Conservation (phyloP, 2,797 vertebrate genomes). For the Discoglossus pictus region DNA sequence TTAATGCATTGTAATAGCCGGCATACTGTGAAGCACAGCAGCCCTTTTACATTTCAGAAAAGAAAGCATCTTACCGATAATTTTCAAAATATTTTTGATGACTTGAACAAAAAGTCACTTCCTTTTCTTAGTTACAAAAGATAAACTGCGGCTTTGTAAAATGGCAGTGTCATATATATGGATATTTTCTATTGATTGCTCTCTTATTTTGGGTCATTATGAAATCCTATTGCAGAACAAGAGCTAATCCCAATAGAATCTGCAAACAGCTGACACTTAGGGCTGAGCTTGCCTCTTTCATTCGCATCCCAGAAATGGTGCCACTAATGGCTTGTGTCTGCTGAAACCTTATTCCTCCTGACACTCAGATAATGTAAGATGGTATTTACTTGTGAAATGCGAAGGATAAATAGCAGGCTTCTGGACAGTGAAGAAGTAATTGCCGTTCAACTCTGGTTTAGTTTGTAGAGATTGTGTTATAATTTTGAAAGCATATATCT, state of each 20-base stretch:
- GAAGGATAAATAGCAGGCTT: conserved; percentile 31
- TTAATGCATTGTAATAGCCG: too few species aligned
- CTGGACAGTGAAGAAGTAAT: conserved; percentile 23
- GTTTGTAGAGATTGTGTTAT: conserved; percentile 40
- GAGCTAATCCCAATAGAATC: conserved; percentile 29
- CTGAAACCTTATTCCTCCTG: conserved; percentile 45
- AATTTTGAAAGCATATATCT: conserved; percentile 29
- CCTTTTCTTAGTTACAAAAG: too few species aligned
- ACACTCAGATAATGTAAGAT: conserved; percentile 21
- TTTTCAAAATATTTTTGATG: too few species aligned
- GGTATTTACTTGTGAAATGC: conserved; percentile 49
- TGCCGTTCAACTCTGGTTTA: conserved; percentile 43
- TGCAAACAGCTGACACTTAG: conserved; percentile 12
- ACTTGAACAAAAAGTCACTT: too few species aligned
- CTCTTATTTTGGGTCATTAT: conserved; percentile 27
- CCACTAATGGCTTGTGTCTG: conserved; percentile 37
- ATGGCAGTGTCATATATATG: conserved; percentile 19
- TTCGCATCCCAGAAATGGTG: conserved; percentile 11
- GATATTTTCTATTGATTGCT: conserved; percentile 25
- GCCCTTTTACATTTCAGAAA: too few species aligned
- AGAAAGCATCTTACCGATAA: too few species aligned
- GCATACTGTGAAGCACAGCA: too few species aligned
- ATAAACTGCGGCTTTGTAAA: neutral
- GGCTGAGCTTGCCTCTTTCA: conserved; percentile 32
- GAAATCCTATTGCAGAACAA: conserved; percentile 24